These are phyloP conservation scores for Linnaemya tessellans DNA, from an alignment of 2,888 invertebrate genomes.

Conservation along the genomic window DNA sequence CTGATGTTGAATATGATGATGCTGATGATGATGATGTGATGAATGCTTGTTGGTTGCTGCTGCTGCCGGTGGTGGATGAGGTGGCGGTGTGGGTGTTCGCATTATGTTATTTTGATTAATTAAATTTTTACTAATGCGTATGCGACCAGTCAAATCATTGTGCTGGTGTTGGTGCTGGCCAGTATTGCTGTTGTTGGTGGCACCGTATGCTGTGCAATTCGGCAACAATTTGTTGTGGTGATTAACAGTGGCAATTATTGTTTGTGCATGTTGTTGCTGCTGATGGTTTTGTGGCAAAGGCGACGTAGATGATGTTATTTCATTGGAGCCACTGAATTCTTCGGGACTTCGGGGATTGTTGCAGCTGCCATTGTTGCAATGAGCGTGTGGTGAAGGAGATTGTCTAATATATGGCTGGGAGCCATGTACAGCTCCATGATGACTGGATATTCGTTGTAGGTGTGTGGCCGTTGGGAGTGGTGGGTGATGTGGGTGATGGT, in stretches of 20 bases:
- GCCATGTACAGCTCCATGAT: conserved; percentile 67
- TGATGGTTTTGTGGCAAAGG: conserved; percentile 82
- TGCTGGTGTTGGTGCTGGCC: conserved; percentile 66
- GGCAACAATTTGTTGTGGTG: conserved; percentile 81
- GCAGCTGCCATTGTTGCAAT: conserved; percentile 69
- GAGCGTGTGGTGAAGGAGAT: conserved; percentile 71
- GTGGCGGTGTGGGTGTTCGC: conserved; percentile 78
- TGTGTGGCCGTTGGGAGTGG: conserved; percentile 63
- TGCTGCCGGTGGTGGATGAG: conserved; percentile 44
- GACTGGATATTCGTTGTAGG: conserved; percentile 71
- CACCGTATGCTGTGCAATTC: conserved; percentile 73
- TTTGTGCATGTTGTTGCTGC: conserved; percentile 75
- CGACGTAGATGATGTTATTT: conserved; percentile 87
- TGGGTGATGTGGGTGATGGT: conserved; percentile 50
- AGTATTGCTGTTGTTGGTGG: conserved; percentile 66
- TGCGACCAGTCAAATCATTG: conserved; percentile 81
- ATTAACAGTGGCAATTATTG: conserved; percentile 81
- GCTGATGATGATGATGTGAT: conserved; percentile 71
- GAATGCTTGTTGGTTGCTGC: conserved; percentile 29
- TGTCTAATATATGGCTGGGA: conserved; percentile 69
- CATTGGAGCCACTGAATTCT: conserved; percentile 86
- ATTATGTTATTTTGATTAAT: conserved; percentile 78
- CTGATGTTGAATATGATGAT: conserved; percentile 70
- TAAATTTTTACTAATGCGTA: conserved; percentile 82
- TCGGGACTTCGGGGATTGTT: conserved; percentile 79